Base-by-base conservation (phyloP, 2,113 vertebrate species). In the Isichthys henryi region DNA sequence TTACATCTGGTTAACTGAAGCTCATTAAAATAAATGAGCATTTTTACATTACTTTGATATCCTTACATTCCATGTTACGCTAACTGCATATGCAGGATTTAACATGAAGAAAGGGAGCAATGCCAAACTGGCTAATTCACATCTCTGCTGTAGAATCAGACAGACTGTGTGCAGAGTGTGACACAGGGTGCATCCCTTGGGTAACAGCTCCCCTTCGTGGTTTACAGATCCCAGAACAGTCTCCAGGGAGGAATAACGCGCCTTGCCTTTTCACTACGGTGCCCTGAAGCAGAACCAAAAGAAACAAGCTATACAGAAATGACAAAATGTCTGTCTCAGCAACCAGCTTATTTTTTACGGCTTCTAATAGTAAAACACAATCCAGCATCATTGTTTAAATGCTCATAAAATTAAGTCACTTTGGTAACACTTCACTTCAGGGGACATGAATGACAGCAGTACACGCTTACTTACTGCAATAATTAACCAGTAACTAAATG, bases 121-220 rank as follows among this genome's bases (percentile, higher is more conserved):
- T 19, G 70, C 70, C 70, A 7, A 5, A 17, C 35, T 77, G 7
- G 15, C 35, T 77, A 19, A 39, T 77, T 31, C 31, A 77, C 19
- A 39, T 23, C 10, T 77, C 3, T 74, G 66, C n/a, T 27, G 66
- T 1, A 13, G 66, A 31, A 35, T 74, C 66, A 43, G 80, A 23
- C 7, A 46, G 7, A 3, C 15, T 46, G n/a, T n/a, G n/a, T n/a
- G 39, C 80, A 83, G 77, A 46, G 39, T 48, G 43, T 83, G 62
- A 21, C 11, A 43, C n/a, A 74, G 58, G 35, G 0, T 1, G 15
- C 48, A 48, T 88, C 87, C 58, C 45, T 88, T 62, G n/a, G 87
- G 62, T 23, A 46, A 88, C 23, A 88, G 87, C 87, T 74, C 87
- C 87, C 31, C 87, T 5, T 66, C 27, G 87, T 48, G 87, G 62